Percentiles rank a stretch among this genome's conserved stretches.
Conservation (phyloP, 2,113 vertebrate species). For the Verasper variegatus region DNA sequence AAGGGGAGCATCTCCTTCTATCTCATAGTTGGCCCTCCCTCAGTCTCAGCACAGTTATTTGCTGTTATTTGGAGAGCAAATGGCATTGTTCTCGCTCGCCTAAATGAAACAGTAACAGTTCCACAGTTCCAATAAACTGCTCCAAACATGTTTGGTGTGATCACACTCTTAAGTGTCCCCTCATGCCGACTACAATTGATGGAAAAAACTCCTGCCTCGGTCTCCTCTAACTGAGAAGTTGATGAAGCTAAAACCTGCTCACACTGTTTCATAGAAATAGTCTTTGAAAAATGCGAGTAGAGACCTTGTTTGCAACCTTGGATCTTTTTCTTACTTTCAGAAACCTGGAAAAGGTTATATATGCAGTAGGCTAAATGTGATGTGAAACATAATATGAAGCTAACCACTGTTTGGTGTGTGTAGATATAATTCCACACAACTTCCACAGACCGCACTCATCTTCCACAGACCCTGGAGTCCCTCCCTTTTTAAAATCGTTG, state of each 20-base stretch:
- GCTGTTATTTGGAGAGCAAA: slow-evolving; percentile 49
- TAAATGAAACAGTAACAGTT: slow-evolving; percentile 52
- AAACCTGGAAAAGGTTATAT: not conserved
- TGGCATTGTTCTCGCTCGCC: slow-evolving; percentile 37
- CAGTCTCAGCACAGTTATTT: slow-evolving; percentile 43
- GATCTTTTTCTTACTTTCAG: not conserved
- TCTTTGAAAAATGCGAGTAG: not conserved
- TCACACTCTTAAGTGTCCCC: slow-evolving; percentile 59
- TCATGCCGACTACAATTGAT: slow-evolving; percentile 45
- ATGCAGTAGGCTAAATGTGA: not conserved
- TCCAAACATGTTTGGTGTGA: slow-evolving; percentile 59
- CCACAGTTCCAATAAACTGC: slow-evolving; percentile 50
- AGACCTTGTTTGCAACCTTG: not conserved
- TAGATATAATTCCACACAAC: too few species aligned
- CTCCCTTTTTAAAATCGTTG: too few species aligned
- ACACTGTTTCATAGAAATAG: slow-evolving; percentile 10
- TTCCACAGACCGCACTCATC: too few species aligned
- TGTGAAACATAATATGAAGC: not conserved
- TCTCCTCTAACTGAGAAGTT: slow-evolving; percentile 21
- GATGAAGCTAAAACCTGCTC: slow-evolving; percentile 29
- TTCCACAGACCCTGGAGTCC: too few species aligned
- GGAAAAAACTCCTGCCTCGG: slow-evolving; percentile 41
- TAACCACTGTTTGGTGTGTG: not conserved
- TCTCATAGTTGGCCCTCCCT: slow-evolving; percentile 30
- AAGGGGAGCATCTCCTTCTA: slow-evolving; percentile 40